A percentile compares a stretch with the other conserved stretches of the same genome.
phyloP scores from a whole-genome alignment of 2,797 vertebrate genomes.

The Pangasius krempfi region DNA sequence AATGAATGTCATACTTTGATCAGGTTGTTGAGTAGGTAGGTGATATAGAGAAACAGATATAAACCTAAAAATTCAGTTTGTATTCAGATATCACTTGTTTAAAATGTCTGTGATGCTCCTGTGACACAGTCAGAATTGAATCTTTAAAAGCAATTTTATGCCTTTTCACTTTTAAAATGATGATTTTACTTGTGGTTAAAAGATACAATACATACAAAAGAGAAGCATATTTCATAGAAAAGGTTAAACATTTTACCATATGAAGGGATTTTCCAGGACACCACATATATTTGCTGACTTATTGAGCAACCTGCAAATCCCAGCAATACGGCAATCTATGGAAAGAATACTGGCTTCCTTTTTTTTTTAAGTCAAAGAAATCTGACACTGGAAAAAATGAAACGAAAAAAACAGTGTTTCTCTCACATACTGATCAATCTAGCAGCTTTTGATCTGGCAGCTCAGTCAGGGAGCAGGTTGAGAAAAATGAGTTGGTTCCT shows the following conservation, averaged over 20 bases:
- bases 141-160: not conserved
- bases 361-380: slow-evolving; percentile 25
- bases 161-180: no score
- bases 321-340: not conserved
- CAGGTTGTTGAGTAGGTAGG: not conserved
- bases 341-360: not conserved
- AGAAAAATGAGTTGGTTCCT: slow-evolving; percentile 54
- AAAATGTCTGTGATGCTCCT: not conserved
- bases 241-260: not conserved
- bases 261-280: not conserved
- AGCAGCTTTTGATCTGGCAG: slow-evolving; percentile 52
- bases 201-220: not conserved
- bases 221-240: not conserved
- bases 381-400: not conserved
- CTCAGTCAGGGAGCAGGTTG: slow-evolving; percentile 48
- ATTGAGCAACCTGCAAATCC: slow-evolving; percentile 5
- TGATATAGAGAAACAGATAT: not conserved
- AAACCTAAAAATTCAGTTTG: not conserved
- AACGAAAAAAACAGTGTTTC: slow-evolving; percentile 16
- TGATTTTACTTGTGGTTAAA: not conserved
- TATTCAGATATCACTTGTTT: not conserved
- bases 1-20: not conserved
- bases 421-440: slow-evolving; percentile 52
- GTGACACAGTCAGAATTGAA: not conserved
- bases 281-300: not conserved